Base-by-base conservation (phyloP, 2,888 invertebrate genomes). In the Thalpophila matura region DNA sequence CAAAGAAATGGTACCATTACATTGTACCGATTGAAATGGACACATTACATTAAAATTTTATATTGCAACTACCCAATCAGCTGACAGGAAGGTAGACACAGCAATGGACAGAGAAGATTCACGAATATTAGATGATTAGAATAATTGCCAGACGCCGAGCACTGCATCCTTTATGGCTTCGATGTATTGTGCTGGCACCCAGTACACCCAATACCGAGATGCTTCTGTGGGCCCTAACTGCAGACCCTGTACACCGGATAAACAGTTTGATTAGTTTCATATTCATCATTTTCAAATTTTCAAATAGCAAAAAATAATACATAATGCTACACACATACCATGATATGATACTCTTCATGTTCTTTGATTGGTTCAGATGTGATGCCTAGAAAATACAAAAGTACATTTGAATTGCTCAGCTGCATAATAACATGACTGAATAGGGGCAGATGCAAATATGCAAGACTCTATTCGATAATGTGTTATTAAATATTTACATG, bases 171-270 rank as follows among this genome's bases (percentile, higher is more conserved):
- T 98, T 86, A 99, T 98, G 78, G 98, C 98, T 86, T 98, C 97
- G 54, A 98, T 96, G 88, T 98, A 99, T 86, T 98, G 98, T 47
- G 98, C 98, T 9, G 98, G 99, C 43, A 99, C 98, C 98, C 98
- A 99, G 92, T 99, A 99, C 66, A 99, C 96, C 98, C 98, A 99
- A 91, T 98, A 98, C 75, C 98, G 95, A 27, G 98, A 98, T 4
- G 98, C 98, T 91, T 98, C 98, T 49, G 98, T 98, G 7, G 98
- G 97, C 14, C 99, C 98, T 77, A 98, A 93, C 92, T 99, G 98
- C 65, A 99, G 95, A 58, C 97, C 98, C 98, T 98, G 91, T 3
- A 84, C 86, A 72, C 66, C 46, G 70, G 63, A 33, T 37, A 55
- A 22, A 49, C 2, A 40, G n/a, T 26, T 60, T 33, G 31, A 37